Base-by-base conservation (phyloP, 2,797 vertebrate genomes). In the Thripadectes ignobilis region DNA sequence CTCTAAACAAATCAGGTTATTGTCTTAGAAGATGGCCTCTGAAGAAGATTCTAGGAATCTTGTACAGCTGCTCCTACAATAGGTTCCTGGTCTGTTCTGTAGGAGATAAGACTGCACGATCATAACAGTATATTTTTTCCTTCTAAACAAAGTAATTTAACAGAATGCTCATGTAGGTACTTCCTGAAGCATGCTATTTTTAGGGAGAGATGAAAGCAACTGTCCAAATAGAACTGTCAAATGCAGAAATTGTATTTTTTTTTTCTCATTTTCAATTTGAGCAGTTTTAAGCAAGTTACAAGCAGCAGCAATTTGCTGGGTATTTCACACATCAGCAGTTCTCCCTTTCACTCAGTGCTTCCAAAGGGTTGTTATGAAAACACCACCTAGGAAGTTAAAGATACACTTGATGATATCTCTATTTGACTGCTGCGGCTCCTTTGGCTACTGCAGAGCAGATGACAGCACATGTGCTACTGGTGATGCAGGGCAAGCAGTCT, bases 381-480 rank as follows among this genome's bases (percentile, higher is more conserved):
- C 59, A 30, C n/a, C 32, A 29, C 45, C 13, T 6, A 20, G 55
- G 77, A 84, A 81, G 80, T 63, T 79, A 59, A 75, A 81, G 77
- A 57, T 41, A 38, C 27, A 27, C 39, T 21, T 16, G 12, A 23
- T 32, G 45, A 1, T 36, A 13, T 7, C 24, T n/a, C 7, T 57
- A 1, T 55, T 66, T 30, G 41, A 21, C 32, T 34, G 32, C 65
- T 19, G 39, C 3, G 0, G 48, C 77, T 82, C 74, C 78, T 57
- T 41, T 29, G 23, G 73, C 39, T 22, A 1, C 14, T 22, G 62
- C 79, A 32, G 82, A 80, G 62, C 68, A 13, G n/a, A 34, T 46
- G 41, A 76, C 68, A 71, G 45, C 7, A 0, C 29, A 3, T 0
- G 11, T 17, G 32, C 77, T 54, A 0, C 9, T 18, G 34, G 58